These are phyloP conservation scores for Trissolcus brochymenae DNA, from an alignment of 2,888 invertebrate species.

Conservation along the genomic window DNA sequence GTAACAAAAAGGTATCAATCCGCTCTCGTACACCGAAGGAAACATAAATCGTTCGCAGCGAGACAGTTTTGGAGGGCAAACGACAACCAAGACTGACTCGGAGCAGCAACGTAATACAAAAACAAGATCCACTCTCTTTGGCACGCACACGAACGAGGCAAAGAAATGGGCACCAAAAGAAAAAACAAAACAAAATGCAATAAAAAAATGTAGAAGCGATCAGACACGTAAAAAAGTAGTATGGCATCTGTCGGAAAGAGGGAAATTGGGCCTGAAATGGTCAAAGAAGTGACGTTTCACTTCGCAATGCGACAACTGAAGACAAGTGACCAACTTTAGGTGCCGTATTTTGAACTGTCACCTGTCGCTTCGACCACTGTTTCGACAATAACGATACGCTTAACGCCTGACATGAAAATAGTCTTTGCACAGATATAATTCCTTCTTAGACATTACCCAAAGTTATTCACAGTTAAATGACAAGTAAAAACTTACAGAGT, in stretches of 20 bases:
- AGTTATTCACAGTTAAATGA: constrained; percentile 19
- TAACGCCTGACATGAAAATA: constrained; percentile 56
- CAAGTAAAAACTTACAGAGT: no score
- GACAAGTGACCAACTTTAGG: constrained; percentile 72
- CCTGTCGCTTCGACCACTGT: constrained; percentile 63
- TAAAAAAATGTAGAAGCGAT: constrained; percentile 13
- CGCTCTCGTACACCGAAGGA: constrained; percentile 67
- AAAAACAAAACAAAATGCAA: constrained; percentile 32
- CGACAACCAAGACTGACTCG: constrained; percentile 61
- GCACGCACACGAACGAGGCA: constrained; percentile 61
- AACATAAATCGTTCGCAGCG: constrained; percentile 72
- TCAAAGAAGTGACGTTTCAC: constrained; percentile 64
- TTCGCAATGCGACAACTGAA: constrained; percentile 64
- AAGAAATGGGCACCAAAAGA: constrained; percentile 18
- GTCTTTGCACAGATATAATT: constrained; percentile 44
- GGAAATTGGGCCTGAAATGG: constrained; percentile 44
- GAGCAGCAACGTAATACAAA: constrained; percentile 69
- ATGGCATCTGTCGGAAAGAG: constrained; percentile 20
- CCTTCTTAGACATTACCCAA: constrained; percentile 23
- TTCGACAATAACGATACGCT: constrained; percentile 56
- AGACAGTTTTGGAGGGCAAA: constrained; percentile 70
- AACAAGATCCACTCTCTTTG: constrained; percentile 72
- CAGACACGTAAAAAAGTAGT: constrained; percentile 1
- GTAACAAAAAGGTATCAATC: constrained; percentile 75
- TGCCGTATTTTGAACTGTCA: constrained; percentile 70